These are phyloP conservation scores for Sebastiscus albofasciatus DNA, from an alignment of 2,797 vertebrate genomes.

Conservation along the genomic window DNA sequence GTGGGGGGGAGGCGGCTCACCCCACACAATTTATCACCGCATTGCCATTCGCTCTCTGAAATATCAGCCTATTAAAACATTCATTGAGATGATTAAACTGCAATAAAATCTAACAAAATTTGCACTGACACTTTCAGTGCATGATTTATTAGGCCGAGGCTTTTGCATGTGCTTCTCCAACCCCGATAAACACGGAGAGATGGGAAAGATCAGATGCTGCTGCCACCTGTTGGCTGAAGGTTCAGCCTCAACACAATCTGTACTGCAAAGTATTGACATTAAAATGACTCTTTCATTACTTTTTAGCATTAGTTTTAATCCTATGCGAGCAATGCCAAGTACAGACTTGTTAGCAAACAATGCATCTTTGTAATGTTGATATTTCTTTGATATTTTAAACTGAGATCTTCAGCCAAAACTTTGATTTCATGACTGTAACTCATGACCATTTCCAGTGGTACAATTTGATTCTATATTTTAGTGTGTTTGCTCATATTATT, in stretches of 20 bases:
- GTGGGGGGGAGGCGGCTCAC: conserved; percentile 20
- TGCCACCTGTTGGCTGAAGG: conserved; percentile 72
- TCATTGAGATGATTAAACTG: conserved; percentile 83
- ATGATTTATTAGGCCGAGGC: conserved; percentile 68
- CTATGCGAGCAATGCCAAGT: not conserved
- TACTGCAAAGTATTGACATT: not conserved
- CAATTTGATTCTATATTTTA: not conserved
- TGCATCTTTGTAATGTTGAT: not conserved
- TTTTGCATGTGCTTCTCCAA: conserved; percentile 27
- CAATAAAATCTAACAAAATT: conserved; percentile 80
- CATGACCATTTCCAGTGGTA: no score
- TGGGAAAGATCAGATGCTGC: conserved; percentile 59
- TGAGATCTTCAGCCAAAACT: not conserved
- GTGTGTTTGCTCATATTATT: not conserved
- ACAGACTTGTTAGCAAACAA: not conserved
- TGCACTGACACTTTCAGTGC: conserved; percentile 71
- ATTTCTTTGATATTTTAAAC: not conserved
- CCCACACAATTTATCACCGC: conserved; percentile 70
- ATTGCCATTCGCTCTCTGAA: conserved; percentile 71
- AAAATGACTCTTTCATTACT: not conserved
- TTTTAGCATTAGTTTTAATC: not conserved
- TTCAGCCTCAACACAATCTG: not conserved
- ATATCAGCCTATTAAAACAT: conserved; percentile 84
- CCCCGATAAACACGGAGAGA: conserved; percentile 17
- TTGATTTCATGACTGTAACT: not conserved